Conservation (phyloP, 2,797 vertebrate genomes). For the Anabas testudineus region DNA sequence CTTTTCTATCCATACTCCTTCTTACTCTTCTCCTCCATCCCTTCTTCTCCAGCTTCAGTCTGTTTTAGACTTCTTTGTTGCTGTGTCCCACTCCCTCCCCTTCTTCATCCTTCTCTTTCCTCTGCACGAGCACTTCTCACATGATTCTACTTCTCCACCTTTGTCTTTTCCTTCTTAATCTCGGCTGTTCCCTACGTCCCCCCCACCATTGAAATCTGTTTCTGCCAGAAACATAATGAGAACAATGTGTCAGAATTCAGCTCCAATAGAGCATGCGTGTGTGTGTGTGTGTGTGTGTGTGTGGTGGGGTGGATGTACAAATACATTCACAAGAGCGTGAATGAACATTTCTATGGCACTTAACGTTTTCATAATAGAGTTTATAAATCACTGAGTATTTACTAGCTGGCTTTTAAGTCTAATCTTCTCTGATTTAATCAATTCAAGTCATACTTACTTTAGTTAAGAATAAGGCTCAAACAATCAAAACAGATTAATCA, state of each 20-base stretch:
- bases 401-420: too few species aligned
- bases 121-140: constrained; percentile 11
- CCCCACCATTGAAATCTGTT: constrained; percentile 9
- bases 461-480: too few species aligned
- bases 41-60: neutral
- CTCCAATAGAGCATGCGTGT: neutral
- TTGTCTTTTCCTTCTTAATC: constrained; percentile 15
- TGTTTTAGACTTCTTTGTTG: neutral
- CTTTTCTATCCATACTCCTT: neutral
- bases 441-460: too few species aligned
- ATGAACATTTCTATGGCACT: neutral
- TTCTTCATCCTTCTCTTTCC: constrained; percentile 1
- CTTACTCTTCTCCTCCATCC: neutral
- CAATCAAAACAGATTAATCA: too few species aligned
- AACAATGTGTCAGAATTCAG: constrained; percentile 70
- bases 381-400: neutral
- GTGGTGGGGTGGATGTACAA: neutral
- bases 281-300: constrained; percentile 26
- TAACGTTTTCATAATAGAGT: neutral
- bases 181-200: neutral
- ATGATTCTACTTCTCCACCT: neutral
- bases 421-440: too few species aligned
- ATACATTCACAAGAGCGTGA: constrained; percentile 6
- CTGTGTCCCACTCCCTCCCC: neutral
- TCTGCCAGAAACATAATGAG: constrained; percentile 73